These are phyloP conservation scores for Bombus waltoni DNA, from an alignment of 1,140 invertebrate genomes.

Conservation along the genomic window DNA sequence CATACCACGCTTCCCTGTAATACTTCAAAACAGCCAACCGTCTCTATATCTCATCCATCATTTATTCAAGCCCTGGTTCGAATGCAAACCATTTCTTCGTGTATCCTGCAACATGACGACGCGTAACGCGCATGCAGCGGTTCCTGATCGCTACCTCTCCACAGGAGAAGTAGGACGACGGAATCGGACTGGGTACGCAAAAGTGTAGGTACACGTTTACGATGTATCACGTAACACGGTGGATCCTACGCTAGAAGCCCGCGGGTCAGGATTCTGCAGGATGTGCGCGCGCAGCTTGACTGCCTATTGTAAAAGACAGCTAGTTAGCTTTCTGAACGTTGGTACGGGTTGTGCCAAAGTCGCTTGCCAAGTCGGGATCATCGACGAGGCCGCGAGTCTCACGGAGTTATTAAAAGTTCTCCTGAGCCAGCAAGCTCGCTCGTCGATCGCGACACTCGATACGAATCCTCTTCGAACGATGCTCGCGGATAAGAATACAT, in stretches of 20 bases:
- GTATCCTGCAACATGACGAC: no score
- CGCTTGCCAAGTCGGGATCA: background rate
- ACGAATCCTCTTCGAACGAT: constrained; percentile 4
- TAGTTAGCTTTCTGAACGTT: background rate
- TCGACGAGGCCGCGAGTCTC: background rate
- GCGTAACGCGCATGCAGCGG: no score
- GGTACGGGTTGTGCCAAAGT: background rate
- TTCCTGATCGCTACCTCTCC: constrained; percentile 7
- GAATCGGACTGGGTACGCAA: constrained; percentile 35
- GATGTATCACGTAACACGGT: constrained; percentile 40
- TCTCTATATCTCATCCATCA: no score
- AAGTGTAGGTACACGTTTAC: constrained; percentile 53
- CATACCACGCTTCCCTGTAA: no score
- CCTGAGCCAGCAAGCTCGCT: constrained; percentile 1
- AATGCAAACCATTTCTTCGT: no score
- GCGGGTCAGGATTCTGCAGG: constrained; percentile 55
- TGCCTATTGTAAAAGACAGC: background rate
- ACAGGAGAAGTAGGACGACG: constrained; percentile 35
- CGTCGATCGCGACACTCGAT: background rate
- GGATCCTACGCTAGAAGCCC: constrained; percentile 35
- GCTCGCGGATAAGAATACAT: background rate
- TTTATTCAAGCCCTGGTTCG: no score
- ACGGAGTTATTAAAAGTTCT: constrained; percentile 21
- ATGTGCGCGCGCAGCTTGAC: constrained; percentile 48
- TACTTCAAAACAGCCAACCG: no score